Evolutionary conservation across 53 echinoderm and acorn worm species (phyloP).

Genomic region (Apostichopus leukothele): DNA sequence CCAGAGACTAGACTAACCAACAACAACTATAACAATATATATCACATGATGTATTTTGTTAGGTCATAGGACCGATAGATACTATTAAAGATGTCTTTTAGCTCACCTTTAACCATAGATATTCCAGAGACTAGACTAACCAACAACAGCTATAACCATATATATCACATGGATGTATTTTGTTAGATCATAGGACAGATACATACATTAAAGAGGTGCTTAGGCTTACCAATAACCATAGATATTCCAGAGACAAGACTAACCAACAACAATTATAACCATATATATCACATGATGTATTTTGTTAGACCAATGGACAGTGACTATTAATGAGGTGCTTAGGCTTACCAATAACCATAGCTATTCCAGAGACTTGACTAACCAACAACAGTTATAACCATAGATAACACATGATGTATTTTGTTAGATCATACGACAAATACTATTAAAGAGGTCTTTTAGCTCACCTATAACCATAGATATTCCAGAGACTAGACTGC

Average conservation of each 20-base stretch:
- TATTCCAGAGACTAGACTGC: slow-evolving; percentile 87
- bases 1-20: slow-evolving; percentile 86
- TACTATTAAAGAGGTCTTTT: background rate
- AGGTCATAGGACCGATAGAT: too few species aligned
- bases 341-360: background rate
- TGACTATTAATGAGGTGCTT: background rate
- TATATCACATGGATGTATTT: too few species aligned
- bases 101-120: slow-evolving; percentile 28
- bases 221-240: background rate
- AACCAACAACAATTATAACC: slow-evolving; percentile 66
- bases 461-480: slow-evolving; percentile 91
- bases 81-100: too few species aligned
- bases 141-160: slow-evolving; percentile 59
- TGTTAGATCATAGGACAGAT: too few species aligned
- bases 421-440: too few species aligned
- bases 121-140: slow-evolving; percentile 84
- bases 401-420: too few species aligned
- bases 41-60: too few species aligned
- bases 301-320: too few species aligned
- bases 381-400: slow-evolving; percentile 65
- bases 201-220: too few species aligned
- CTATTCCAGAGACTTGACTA: slow-evolving; percentile 85
- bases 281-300: too few species aligned
- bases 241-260: slow-evolving; percentile 84
- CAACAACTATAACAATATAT: slow-evolving; percentile 49